These are phyloP conservation scores for Bradypodion pumilum DNA, from an alignment of 2,797 vertebrate species.

Conservation along the genomic window DNA sequence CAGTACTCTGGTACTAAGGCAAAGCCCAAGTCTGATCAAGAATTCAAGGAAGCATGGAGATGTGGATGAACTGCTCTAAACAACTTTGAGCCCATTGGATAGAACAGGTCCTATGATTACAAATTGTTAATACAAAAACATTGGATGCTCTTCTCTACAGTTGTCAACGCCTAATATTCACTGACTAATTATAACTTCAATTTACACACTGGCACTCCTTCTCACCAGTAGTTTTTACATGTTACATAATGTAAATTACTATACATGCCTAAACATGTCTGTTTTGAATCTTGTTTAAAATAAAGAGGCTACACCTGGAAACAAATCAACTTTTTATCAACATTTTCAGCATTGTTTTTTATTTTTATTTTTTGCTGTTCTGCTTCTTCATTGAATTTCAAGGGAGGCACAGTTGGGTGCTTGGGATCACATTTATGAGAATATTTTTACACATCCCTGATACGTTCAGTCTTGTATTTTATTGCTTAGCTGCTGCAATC, in stretches of 20 bases:
- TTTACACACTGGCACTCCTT: not conserved
- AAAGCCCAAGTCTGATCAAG: not conserved
- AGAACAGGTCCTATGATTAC: not conserved
- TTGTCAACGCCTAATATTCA: not conserved
- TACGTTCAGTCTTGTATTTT: no score
- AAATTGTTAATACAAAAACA: not conserved
- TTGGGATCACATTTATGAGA: no score
- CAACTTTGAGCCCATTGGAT: not conserved
- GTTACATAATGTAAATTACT: constrained; percentile 6
- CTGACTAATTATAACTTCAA: constrained; percentile 8
- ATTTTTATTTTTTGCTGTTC: no score
- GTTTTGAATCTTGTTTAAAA: constrained; percentile 6
- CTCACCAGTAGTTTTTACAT: not conserved
- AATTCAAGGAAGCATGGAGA: not conserved
- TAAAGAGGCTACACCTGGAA: not conserved
- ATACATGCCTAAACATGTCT: constrained; percentile 7
- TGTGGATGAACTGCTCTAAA: not conserved
- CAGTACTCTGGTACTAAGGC: not conserved
- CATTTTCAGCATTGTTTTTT: no score
- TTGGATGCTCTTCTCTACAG: not conserved
- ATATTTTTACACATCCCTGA: no score
- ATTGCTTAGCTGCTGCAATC: no score
- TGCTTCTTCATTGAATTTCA: no score
- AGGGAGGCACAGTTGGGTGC: no score
- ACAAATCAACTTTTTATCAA: constrained; percentile 9